Conservation (phyloP, 2,888 invertebrate species). For the Rhaphigaster nebulosa region DNA sequence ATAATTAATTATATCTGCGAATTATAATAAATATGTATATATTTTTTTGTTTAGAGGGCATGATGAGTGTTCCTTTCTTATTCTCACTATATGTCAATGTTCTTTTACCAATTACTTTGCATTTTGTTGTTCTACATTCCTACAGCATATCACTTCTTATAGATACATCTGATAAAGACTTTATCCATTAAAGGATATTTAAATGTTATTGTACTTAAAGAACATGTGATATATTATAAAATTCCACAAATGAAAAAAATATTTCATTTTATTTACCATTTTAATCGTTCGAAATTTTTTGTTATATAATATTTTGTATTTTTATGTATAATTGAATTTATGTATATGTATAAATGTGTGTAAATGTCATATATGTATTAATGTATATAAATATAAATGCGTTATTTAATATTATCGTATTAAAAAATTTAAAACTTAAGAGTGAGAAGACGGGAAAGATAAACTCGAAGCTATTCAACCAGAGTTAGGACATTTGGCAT, state of each 20-base stretch:
- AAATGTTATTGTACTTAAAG: conserved; percentile 56
- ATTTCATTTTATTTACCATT: conserved; percentile 56
- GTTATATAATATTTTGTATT: conserved; percentile 62
- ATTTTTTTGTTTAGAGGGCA: conserved; percentile 37
- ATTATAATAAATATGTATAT: conserved; percentile 37
- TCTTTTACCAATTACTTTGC: neutral
- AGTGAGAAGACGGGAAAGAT: conserved; percentile 51
- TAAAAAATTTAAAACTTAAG: conserved; percentile 21
- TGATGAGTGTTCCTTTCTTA: conserved; percentile 44
- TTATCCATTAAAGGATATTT: neutral
- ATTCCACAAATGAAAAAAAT: conserved; percentile 53
- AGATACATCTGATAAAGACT: conserved; percentile 43
- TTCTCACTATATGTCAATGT: conserved; percentile 15
- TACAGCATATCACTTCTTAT: conserved; percentile 31
- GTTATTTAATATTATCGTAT: conserved; percentile 59
- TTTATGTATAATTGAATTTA: conserved; percentile 62
- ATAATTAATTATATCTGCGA: conserved; percentile 38
- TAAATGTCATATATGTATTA: conserved; percentile 61
- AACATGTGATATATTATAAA: conserved; percentile 57
- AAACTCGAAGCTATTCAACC: conserved; percentile 19
- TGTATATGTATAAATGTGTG: conserved; percentile 61
- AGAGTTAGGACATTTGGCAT: conserved; percentile 1
- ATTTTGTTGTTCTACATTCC: conserved; percentile 47
- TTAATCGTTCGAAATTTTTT: conserved; percentile 57
- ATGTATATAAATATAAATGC: conserved; percentile 51